A percentile compares a stretch with the other conserved stretches of the same genome.
These are phyloP conservation scores for Hemiprocne comata DNA, from an alignment of 2,113 vertebrate species.

Conservation along the genomic window DNA sequence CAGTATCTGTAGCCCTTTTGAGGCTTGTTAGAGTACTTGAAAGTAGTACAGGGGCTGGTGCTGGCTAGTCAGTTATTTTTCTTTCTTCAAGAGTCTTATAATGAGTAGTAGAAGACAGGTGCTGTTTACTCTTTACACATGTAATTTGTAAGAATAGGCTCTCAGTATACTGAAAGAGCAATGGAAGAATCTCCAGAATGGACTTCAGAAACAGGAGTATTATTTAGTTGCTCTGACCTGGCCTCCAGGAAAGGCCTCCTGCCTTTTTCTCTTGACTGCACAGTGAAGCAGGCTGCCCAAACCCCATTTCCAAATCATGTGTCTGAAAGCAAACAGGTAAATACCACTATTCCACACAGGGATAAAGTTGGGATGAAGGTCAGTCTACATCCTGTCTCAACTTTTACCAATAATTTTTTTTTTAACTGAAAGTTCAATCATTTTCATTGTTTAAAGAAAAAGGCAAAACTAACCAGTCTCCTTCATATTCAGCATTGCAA, in stretches of 20 bases:
- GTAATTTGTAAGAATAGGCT: not conserved
- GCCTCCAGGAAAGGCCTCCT: not conserved
- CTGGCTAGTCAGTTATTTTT: not conserved
- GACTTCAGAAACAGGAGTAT: not conserved
- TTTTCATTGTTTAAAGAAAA: not conserved
- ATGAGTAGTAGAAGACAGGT: not conserved
- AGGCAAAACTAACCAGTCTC: not conserved
- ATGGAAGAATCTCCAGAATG: not conserved
- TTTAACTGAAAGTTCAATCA: not conserved
- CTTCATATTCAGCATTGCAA: not conserved
- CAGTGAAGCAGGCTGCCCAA: not conserved
- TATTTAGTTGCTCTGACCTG: not conserved
- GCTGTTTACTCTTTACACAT: not conserved
- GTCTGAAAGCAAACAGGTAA: not conserved
- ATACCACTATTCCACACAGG: not conserved
- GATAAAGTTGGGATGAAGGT: not conserved
- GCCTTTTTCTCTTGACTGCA: not conserved
- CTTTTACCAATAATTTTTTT: not conserved
- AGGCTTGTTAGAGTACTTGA: not conserved
- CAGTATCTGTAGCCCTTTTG: fast-evolving
- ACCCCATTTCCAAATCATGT: not conserved
- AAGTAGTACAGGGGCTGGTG: not conserved
- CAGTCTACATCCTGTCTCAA: not conserved
- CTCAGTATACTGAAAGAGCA: not conserved
- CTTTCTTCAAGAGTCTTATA: not conserved